A percentile compares a stretch with the other conserved stretches of the same genome.
phyloP scores from a whole-genome alignment of 1,140 invertebrate genomes.

The Drosophila ohnishii region DNA sequence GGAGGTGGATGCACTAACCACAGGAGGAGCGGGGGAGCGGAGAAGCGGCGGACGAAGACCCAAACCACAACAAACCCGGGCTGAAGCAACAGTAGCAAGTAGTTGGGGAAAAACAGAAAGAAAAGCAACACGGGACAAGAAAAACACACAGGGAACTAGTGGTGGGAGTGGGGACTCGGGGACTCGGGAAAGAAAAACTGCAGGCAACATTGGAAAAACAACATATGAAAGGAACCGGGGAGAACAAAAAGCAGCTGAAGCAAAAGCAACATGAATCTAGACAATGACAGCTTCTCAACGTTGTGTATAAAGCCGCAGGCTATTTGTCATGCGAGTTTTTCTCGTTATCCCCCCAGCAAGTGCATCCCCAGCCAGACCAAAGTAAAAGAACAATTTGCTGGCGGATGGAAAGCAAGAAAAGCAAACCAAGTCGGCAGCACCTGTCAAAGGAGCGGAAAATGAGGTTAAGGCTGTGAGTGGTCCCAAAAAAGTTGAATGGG shows the following conservation, averaged over 20 bases:
- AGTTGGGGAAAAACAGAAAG: slow-evolving; percentile 41
- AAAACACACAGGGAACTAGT: slow-evolving; percentile 11
- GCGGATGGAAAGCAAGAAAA: slow-evolving; percentile 13
- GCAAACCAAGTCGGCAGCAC: slow-evolving; percentile 40
- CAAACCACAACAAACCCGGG: slow-evolving; percentile 46
- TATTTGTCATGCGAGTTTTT: slow-evolving; percentile 65
- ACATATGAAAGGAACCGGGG: slow-evolving; percentile 22
- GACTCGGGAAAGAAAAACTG: slow-evolving; percentile 21
- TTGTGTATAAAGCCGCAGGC: slow-evolving; percentile 64
- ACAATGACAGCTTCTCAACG: slow-evolving; percentile 67
- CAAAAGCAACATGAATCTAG: slow-evolving; percentile 62
- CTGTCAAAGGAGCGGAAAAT: slow-evolving; percentile 47
- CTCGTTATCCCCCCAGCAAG: slow-evolving; percentile 43
- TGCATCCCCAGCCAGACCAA: slow-evolving; percentile 25
- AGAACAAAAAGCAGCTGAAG: slow-evolving; percentile 31
- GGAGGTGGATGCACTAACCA: slow-evolving; percentile 6
- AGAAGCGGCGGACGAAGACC: slow-evolving; percentile 3
- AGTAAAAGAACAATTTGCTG: slow-evolving; percentile 44
- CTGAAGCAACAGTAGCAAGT: slow-evolving; percentile 33
- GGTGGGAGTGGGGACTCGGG: background rate
- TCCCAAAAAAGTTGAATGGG: slow-evolving; percentile 10
- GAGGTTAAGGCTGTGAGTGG: slow-evolving; percentile 41
- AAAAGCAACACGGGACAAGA: slow-evolving; percentile 19
- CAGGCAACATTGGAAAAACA: slow-evolving; percentile 37
- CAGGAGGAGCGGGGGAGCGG: background rate